Percentiles rank a stretch among this genome's conserved stretches.
phyloP scores from a whole-genome alignment of 2,113 vertebrate species.

The Baryphthengus martii region DNA sequence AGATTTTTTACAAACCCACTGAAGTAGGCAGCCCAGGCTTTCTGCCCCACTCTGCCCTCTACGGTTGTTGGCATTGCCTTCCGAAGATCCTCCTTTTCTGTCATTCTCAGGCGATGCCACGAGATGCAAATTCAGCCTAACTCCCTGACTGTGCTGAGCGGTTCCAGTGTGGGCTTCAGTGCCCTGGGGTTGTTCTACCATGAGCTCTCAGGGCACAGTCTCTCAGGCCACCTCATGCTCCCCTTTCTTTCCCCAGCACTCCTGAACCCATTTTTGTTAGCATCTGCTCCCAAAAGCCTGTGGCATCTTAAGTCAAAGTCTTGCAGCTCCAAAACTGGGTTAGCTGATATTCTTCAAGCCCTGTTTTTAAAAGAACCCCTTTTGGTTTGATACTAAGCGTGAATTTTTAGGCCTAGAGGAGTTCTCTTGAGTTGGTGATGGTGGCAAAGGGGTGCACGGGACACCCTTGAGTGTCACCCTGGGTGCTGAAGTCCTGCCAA shows the following conservation, averaged over 20 bases:
- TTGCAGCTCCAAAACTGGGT: not conserved
- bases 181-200: rapidly evolving
- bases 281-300: not conserved
- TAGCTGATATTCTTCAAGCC: not conserved
- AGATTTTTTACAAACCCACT: not conserved
- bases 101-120: not conserved
- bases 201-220: rapidly evolving
- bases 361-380: not conserved
- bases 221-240: not conserved
- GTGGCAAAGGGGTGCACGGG: not conserved
- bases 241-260: rapidly evolving
- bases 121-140: not conserved
- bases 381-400: not conserved
- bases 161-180: not conserved
- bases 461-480: not conserved
- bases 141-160: not conserved
- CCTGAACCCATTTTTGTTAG: not conserved
- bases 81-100: not conserved
- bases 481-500: rapidly evolving
- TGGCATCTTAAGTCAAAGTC: not conserved
- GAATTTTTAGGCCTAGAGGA: not conserved
- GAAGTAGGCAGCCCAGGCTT: not conserved
- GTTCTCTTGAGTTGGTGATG: not conserved
- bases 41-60: not conserved
- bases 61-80: rapidly evolving